Conservation (phyloP, 2,888 invertebrate genomes). For the Cheiracanthium punctorium region DNA sequence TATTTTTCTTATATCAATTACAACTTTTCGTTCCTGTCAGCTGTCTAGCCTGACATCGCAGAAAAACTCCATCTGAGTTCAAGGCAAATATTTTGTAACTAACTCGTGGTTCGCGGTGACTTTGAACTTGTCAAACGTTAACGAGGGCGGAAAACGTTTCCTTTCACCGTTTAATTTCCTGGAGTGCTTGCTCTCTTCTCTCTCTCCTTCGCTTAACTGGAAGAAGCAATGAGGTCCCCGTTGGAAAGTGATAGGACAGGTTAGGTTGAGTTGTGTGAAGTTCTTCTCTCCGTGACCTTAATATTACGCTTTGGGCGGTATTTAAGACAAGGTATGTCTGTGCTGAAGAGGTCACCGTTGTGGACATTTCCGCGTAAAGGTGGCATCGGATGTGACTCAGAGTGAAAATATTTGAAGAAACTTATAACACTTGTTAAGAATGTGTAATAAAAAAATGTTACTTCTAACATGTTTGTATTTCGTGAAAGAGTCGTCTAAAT, state of each 20-base stretch:
- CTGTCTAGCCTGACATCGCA: background rate
- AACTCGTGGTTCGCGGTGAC: background rate
- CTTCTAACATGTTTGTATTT: no score
- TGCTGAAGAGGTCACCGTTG: constrained; percentile 1
- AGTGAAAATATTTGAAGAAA: background rate
- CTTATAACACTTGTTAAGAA: no score
- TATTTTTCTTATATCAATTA: background rate
- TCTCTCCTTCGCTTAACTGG: background rate
- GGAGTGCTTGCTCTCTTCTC: background rate
- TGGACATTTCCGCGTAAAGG: constrained; percentile 10
- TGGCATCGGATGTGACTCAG: background rate
- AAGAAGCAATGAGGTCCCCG: background rate
- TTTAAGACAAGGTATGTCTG: background rate
- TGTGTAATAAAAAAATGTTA: no score
- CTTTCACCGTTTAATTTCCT: constrained; percentile 7
- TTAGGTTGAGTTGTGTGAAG: background rate
- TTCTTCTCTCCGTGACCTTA: constrained; percentile 8
- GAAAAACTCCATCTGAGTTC: background rate
- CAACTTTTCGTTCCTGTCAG: background rate
- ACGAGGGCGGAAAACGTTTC: background rate
- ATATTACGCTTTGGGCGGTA: constrained; percentile 3
- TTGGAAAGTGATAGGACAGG: constrained; percentile 15
- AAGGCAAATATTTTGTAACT: background rate
- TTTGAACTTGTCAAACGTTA: constrained; percentile 7
- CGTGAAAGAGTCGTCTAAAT: no score